Evolutionary conservation across 2,888 invertebrate genomes (phyloP).

Genomic region (Ochropacha duplaris): DNA sequence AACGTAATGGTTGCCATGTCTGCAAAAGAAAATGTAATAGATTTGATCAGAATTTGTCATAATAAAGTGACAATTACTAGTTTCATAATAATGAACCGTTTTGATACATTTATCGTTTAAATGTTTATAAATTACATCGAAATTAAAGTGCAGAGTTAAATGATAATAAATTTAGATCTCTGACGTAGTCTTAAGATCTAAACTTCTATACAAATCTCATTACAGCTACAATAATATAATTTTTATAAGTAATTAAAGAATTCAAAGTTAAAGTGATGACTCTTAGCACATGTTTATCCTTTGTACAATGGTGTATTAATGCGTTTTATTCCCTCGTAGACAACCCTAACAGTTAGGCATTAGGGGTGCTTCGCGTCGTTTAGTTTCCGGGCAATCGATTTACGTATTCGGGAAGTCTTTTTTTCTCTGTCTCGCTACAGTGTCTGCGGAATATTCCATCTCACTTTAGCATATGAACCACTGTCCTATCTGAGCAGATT

Average conservation of each 20-base stretch:
- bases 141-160: no score
- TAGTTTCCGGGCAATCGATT: constrained; percentile 71
- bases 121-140: no score
- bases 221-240: neutral
- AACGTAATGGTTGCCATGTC: constrained; percentile 21
- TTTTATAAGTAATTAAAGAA: neutral
- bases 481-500: constrained; percentile 61
- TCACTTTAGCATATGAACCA: constrained; percentile 43
- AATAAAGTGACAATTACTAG: neutral
- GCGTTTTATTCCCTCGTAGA: constrained; percentile 33
- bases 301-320: constrained; percentile 27
- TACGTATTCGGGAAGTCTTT: constrained; percentile 63
- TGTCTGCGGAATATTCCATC: constrained; percentile 34
- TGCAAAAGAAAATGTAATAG: no score
- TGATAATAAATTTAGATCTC: no score
- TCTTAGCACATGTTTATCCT: constrained; percentile 13
- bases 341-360: constrained; percentile 61
- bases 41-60: neutral
- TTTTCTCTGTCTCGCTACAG: constrained; percentile 48
- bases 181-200: no score
- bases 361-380: constrained; percentile 58
- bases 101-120: no score
- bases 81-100: no score
- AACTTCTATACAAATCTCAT: neutral
- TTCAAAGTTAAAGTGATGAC: neutral